Percentiles rank a stretch among this genome's conserved stretches.
phyloP scores from a whole-genome alignment of 2,888 invertebrate species.

The Diarsia brunnea region DNA sequence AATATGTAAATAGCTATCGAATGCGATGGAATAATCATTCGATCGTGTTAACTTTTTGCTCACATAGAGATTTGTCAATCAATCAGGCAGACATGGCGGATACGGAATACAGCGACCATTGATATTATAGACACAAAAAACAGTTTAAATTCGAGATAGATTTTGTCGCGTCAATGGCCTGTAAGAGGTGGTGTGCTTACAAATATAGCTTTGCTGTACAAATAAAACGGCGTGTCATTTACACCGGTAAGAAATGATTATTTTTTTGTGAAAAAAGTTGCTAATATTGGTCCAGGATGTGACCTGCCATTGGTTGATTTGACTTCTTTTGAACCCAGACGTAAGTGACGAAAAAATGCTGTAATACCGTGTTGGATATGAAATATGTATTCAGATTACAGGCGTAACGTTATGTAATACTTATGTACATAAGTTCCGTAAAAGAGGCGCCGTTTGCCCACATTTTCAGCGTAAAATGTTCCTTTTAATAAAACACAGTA shows the following conservation, averaged over 20 bases:
- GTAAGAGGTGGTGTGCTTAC: constrained; percentile 8
- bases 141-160: constrained; percentile 37
- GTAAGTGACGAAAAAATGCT: neutral
- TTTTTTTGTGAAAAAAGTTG: constrained; percentile 28
- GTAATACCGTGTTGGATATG: neutral
- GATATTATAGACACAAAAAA: constrained; percentile 57
- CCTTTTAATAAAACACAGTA: constrained; percentile 37
- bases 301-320: constrained; percentile 12
- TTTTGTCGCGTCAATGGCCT: constrained; percentile 51
- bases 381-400: constrained; percentile 2
- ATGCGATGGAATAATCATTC: constrained; percentile 34
- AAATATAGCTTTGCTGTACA: constrained; percentile 28
- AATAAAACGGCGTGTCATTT: constrained; percentile 34
- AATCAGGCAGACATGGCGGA: constrained; percentile 50
- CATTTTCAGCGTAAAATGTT: constrained; percentile 26
- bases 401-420: neutral
- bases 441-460: neutral
- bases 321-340: neutral
- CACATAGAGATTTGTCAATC: constrained; percentile 61
- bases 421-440: neutral
- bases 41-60: constrained; percentile 52
- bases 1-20: constrained; percentile 39
- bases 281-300: constrained; percentile 38
- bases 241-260: constrained; percentile 19
- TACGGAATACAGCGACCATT: constrained; percentile 22